Base-by-base conservation (phyloP, 30 jellyfish, hydroid and myxozoan species). In the Hydractinia symbiolongicarpus region DNA sequence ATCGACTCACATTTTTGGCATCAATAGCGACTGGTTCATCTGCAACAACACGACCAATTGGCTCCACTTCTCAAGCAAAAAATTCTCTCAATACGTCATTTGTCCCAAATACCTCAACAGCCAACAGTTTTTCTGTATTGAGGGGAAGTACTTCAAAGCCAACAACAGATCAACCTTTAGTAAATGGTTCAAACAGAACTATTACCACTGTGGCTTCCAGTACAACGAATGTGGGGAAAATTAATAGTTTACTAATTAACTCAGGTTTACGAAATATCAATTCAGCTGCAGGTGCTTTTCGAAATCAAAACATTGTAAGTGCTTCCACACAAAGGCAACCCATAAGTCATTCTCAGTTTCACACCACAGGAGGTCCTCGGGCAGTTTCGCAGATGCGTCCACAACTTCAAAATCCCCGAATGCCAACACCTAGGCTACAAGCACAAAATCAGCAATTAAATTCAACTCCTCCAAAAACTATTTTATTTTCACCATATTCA, bases 1-100 rank as follows among this genome's bases (percentile, higher is more conserved):
- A 77, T 60, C 85, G 85, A 15, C 73, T 77, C 30, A 19, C 78
- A 53, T 77, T 77, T 77, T 57, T 77, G 54, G 85, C 85, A 55
- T 77, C 85, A 55, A 77, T 77, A 9, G 85, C 85, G 0, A 77
- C 85, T 40, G 61, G 81, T 20, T 13, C 69, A 30, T 30, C 44
- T 1, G 40, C 52, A 20, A 55, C 85, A 77, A 10, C 85, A 55
- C 16, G 52, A 54, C 30, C 53, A 6, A 51, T n/a, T 64, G 19
- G 17, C 74, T n/a, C 19, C 40, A 6, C 74, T n/a, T n/a, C 40
- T 6, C 19, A 64, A 13, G 9, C 74, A 1, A 30, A 30, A 30
- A 51, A 13, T 64, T 64, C 74, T 13, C 4, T 64, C 4, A 64
- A 64, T 44, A 7, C 40, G 40, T n/a, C 74, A 13, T 51, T n/a